These are phyloP conservation scores for Latrodectus elegans DNA, from an alignment of 2,888 invertebrate genomes.

Conservation along the genomic window DNA sequence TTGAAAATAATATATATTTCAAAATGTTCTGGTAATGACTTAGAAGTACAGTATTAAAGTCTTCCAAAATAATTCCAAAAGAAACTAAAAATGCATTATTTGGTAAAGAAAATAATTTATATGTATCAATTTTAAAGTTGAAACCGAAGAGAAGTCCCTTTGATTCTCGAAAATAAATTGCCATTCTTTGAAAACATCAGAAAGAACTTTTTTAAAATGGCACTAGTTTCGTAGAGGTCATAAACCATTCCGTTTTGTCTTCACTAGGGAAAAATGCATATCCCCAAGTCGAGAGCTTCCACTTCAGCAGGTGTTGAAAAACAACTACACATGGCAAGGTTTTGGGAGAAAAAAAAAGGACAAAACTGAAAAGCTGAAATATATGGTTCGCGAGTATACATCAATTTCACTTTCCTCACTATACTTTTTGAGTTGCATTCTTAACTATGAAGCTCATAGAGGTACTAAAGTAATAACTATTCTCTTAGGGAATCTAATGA, in stretches of 20 bases:
- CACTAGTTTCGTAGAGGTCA: slow-evolving; percentile 18
- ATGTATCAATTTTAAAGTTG: too few species aligned
- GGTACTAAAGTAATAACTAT: too few species aligned
- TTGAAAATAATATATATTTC: too few species aligned
- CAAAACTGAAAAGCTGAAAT: not conserved
- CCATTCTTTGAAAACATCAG: slow-evolving; percentile 30
- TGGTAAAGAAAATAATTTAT: too few species aligned
- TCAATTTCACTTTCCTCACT: slow-evolving; percentile 8
- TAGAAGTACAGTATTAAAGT: too few species aligned
- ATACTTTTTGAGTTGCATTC: too few species aligned
- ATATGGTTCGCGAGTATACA: slow-evolving; percentile 1
- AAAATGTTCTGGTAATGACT: too few species aligned
- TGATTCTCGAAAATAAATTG: slow-evolving; percentile 24
- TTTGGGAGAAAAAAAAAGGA: not conserved
- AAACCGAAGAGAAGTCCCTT: not conserved
- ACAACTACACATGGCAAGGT: not conserved
- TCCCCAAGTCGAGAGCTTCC: not conserved
- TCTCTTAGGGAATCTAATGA: too few species aligned
- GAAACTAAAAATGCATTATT: too few species aligned
- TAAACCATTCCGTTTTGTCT: slow-evolving; percentile 10
- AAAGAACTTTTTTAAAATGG: slow-evolving; percentile 43
- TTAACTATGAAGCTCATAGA: too few species aligned
- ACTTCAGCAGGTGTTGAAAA: slow-evolving; percentile 8
- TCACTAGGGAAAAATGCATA: slow-evolving; percentile 7
- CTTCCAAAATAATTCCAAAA: too few species aligned